Percentiles rank a stretch among this genome's conserved stretches.
Evolutionary conservation across 2,113 vertebrate species (phyloP).

Genomic region (Sorex fumeus): DNA sequence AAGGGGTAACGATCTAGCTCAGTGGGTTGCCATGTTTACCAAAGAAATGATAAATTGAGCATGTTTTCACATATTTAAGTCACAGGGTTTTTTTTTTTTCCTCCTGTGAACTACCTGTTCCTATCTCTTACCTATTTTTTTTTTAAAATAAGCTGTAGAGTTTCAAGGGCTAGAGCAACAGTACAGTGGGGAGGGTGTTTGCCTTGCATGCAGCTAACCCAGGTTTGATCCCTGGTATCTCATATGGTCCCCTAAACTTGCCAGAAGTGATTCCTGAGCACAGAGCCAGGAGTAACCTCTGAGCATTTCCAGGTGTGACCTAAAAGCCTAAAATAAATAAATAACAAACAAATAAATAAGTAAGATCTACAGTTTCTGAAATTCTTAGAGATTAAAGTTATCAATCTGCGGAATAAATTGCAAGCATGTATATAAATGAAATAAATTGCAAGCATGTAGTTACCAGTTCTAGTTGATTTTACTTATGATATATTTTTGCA

Average conservation of each 20-base stretch:
- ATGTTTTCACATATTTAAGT: neutral
- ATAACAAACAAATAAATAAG: no score
- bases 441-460: constrained; percentile 9
- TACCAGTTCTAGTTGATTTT: constrained; percentile 36
- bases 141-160: no score
- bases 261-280: no score
- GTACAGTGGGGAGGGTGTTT: no score
- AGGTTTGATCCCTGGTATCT: no score
- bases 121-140: constrained; percentile 22
- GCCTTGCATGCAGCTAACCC: no score
- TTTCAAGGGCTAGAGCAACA: no score
- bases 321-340: no score
- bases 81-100: neutral
- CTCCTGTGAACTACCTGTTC: neutral
- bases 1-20: neutral
- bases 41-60: neutral
- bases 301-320: neutral
- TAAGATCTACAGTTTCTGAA: constrained; percentile 3
- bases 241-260: no score
- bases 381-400: neutral
- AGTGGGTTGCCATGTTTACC: neutral
- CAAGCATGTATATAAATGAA: no score
- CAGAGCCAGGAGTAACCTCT: neutral
- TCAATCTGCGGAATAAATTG: no score
- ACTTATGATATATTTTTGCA: constrained; percentile 19